phyloP scores from a whole-genome alignment of 2,797 vertebrate species.

The Propithecus perrieri region DNA sequence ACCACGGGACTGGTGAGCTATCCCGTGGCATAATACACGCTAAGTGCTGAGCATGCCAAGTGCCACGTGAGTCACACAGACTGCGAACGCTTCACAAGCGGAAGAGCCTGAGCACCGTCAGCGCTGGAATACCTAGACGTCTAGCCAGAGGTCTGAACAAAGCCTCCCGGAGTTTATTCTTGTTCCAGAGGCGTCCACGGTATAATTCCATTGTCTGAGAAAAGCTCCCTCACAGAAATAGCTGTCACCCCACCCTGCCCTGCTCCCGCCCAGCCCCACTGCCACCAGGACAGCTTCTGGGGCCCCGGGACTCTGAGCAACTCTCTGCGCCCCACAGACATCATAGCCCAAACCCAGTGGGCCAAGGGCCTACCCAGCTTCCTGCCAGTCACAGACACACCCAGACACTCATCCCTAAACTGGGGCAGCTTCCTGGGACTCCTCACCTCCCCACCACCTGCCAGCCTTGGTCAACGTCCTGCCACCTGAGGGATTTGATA shows the following conservation, averaged over 20 bases:
- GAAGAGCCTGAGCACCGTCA: accelerated
- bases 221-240: not conserved
- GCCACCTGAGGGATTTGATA: not conserved
- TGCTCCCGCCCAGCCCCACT: not conserved
- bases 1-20: not conserved
- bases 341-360: not conserved
- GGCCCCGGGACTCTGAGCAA: not conserved
- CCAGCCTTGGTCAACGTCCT: not conserved
- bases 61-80: accelerated
- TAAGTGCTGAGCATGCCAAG: not conserved
- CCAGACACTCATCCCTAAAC: not conserved
- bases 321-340: not conserved
- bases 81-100: accelerated
- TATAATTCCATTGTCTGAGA: not conserved
- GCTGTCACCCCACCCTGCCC: not conserved
- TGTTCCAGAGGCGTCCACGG: not conserved
- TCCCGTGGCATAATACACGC: accelerated
- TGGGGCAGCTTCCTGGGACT: not conserved
- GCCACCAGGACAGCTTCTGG: not conserved
- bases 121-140: accelerated
- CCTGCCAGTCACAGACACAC: slow-evolving; percentile 31
- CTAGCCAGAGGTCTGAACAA: not conserved
- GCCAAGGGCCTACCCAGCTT: not conserved
- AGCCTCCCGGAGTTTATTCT: not conserved
- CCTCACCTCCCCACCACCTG: not conserved